A percentile compares a stretch with the other conserved stretches of the same genome.
These are phyloP conservation scores for Crambe crambe DNA, from an alignment of 37 sponge, comb jelly and placozoan genomes.

Conservation along the genomic window DNA sequence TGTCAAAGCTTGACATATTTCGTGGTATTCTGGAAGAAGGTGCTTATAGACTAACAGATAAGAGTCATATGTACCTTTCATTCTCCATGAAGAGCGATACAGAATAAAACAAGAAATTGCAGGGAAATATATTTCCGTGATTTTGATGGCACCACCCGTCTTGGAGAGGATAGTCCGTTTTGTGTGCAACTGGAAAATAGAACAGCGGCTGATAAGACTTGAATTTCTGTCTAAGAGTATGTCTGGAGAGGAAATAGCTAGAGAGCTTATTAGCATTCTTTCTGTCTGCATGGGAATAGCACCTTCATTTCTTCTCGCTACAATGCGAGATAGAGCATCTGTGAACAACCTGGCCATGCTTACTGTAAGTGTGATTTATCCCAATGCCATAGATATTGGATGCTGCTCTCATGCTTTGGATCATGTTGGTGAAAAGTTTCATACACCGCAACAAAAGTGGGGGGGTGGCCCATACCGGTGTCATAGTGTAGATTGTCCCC, in stretches of 20 bases:
- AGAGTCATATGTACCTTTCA: constrained; percentile 30
- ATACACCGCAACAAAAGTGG: too few relatives aligned
- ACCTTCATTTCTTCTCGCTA: not conserved
- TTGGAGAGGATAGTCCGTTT: constrained; percentile 15
- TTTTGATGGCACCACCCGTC: constrained; percentile 40
- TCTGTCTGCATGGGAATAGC: constrained; percentile 5
- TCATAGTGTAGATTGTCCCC: too few relatives aligned
- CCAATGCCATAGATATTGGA: not conserved
- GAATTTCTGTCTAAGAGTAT: not conserved
- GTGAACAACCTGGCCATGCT: constrained; percentile 11
- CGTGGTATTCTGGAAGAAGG: too few relatives aligned
- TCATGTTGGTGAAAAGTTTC: not conserved
- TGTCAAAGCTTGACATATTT: too few relatives aligned
- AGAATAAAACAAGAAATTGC: constrained; percentile 11
- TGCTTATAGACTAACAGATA: too few relatives aligned
- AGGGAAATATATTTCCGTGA: too few relatives aligned
- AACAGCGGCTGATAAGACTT: not conserved
- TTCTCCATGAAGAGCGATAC: constrained; percentile 19
- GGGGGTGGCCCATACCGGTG: too few relatives aligned
- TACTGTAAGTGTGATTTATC: not conserved
- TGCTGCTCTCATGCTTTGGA: not conserved
- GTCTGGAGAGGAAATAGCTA: constrained; percentile 15
- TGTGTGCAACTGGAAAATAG: too few relatives aligned
- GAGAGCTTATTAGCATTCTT: constrained; percentile 16
- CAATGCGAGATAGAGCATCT: constrained; percentile 35